Evolutionary conservation across 2,888 invertebrate species (phyloP).

Genomic region (Drosophila rubida): DNA sequence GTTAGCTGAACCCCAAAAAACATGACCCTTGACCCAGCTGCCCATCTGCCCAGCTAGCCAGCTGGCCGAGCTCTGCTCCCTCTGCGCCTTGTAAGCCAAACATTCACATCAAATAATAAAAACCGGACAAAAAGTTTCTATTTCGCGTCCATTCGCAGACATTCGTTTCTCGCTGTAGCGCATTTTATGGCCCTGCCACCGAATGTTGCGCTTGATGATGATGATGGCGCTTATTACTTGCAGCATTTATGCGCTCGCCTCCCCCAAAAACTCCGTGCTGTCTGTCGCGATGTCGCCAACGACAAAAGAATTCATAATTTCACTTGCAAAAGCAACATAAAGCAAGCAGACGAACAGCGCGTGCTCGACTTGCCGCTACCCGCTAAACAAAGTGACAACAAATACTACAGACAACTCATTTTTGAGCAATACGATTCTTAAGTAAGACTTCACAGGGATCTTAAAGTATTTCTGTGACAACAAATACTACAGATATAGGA

Average conservation of each 20-base stretch:
- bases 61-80: too few species aligned
- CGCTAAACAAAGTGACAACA: too few species aligned
- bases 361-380: too few species aligned
- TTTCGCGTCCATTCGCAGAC: conserved; percentile 17
- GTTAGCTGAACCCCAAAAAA: conserved; percentile 9
- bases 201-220: conserved; percentile 29
- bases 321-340: conserved; percentile 30
- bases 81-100: neutral
- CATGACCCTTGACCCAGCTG: conserved; percentile 2
- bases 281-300: neutral
- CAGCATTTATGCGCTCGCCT: conserved; percentile 39
- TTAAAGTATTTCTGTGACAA: too few species aligned
- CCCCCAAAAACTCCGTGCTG: neutral
- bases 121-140: conserved; percentile 17
- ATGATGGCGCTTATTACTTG: conserved; percentile 55
- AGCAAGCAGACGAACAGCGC: neutral
- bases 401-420: too few species aligned
- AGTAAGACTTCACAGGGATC: too few species aligned
- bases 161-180: conserved; percentile 5
- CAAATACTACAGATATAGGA: too few species aligned
- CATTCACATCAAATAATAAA: conserved; percentile 10
- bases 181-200: conserved; percentile 38
- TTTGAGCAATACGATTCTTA: too few species aligned
- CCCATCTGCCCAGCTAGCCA: neutral
- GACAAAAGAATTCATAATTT: conserved; percentile 57